Evolutionary conservation across 1,140 invertebrate species (phyloP), one percentile per base, ranked within the genome.

Genomic region (Thaumatotibia leucotreta): DNA sequence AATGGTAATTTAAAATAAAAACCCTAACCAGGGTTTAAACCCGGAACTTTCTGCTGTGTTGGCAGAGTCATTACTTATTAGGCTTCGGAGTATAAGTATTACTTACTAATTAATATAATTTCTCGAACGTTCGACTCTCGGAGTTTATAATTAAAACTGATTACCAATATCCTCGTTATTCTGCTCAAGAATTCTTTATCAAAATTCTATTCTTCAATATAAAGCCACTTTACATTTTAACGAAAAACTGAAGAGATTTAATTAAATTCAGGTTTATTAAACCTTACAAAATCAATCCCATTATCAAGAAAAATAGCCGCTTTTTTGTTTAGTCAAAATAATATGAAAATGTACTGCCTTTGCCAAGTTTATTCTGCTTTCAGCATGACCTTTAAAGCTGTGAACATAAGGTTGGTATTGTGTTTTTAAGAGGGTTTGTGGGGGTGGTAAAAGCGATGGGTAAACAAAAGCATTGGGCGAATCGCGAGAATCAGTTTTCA

Each of bases 271-370:
- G 39, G 17, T 45, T 45, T 45, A 45, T 45, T 45, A 45, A 54
- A 58, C 6, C n/a, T 58, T 58, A 27, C 14, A 14, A n/a, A 27
- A 27, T 27, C n/a, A 8, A 58, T 27, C 29, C 22, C 22, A 58
- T 58, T 58, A 58, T 58, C n/a, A 58, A 58, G 52, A 58, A 11
- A 58, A 58, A 58, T 31, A 10, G 52, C 52, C 52, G 2, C 23
- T 54, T 58, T 54, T 58, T 58, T 58, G 52, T 58, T 58, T 58
- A 58, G 52, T 58, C 27, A 58, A 58, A 58, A 58, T 58, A 58
- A 31, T 58, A 58, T 58, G 52, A 58, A 58, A 58, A 58, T 58
- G 52, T 54, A 27, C 52, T 31, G 10, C 23, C 14, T 58, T 52
- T 52, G 24, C 50, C 50, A 52, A 52, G 4, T 23, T 52, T 11